These are phyloP conservation scores for Hemithea aestivaria DNA, from an alignment of 2,888 invertebrate genomes.

Conservation along the genomic window DNA sequence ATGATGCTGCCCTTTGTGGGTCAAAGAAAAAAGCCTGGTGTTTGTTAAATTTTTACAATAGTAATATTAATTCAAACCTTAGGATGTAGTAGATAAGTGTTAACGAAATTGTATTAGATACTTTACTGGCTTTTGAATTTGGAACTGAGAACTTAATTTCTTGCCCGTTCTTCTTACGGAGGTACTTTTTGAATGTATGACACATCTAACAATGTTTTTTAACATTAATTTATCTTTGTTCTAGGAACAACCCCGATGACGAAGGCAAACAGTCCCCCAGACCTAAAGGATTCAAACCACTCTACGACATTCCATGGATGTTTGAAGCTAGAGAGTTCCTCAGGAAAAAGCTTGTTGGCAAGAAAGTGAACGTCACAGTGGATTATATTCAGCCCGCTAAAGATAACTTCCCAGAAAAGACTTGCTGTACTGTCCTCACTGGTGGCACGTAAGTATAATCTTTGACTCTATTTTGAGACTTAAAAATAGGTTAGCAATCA, in stretches of 20 bases:
- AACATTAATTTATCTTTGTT: constrained; percentile 6
- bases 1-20: too few species aligned
- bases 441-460: constrained; percentile 73
- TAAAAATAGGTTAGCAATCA: too few species aligned
- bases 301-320: constrained; percentile 99
- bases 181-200: too few species aligned
- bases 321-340: constrained; percentile 98
- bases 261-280: constrained; percentile 83
- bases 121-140: too few species aligned
- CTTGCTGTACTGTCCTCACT: constrained; percentile 93
- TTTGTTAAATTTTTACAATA: too few species aligned
- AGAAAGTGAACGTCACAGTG: constrained; percentile 93
- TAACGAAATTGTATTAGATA: too few species aligned
- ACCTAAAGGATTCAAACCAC: constrained; percentile 88
- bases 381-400: constrained; percentile 98
- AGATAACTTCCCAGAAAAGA: constrained; percentile 96
- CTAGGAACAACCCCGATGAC: constrained; percentile 77
- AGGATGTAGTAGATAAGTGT: too few species aligned
- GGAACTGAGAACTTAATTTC: too few species aligned
- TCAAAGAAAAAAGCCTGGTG: too few species aligned
- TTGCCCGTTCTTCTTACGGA: too few species aligned
- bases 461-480: neutral
- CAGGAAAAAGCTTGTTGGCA: constrained; percentile 96
- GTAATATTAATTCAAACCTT: too few species aligned
- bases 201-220: neutral